Evolutionary conservation across 2,888 invertebrate species (phyloP), one percentile per base, ranked within the genome.

Genomic region (Listrodromus nycthemerus): DNA sequence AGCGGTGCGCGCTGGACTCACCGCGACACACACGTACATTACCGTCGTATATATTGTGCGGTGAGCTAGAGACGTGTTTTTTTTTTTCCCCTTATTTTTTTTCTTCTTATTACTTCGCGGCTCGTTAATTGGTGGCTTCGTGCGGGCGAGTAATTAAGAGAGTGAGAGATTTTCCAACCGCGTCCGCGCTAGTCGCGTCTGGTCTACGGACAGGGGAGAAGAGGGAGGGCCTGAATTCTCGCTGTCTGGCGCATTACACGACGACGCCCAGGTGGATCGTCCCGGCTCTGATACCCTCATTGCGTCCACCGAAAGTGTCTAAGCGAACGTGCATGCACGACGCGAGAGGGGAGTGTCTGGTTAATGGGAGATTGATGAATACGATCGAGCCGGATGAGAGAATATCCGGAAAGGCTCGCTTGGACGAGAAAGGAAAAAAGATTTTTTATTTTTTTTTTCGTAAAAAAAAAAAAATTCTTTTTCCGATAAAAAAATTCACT

Each of bases 91-190:
- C 0, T 13, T 3, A 4, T 58, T 58, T 66, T 58, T 66, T 70
- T 73, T 81, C 71, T 76, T 65, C 61, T 83, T 79, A 84, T 84
- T 82, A 84, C 78, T 84, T 79, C 66, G 75, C 81, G 75, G 84
- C 78, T 86, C 84, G 85, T 85, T 87, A 87, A 86, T 87, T 86
- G 84, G 86, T 85, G 84, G 74, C 82, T 86, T 78, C 80, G 80
- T 80, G 81, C 82, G 77, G 77, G 79, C 78, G 77, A 87, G 83
- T 87, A 86, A 87, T 87, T 82, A 81, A 87, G 86, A 79, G 81
- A 81, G 70, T 61, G 81, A 61, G 84, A 80, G 75, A 63, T 50
- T 80, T 75, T 79, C 33, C 58, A 58, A 33, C 70, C 84, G 45
- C 63, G 33, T 19, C 52, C 48, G 45, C 58, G 66, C 24, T 48